A percentile compares a stretch with the other conserved stretches of the same genome.
These are phyloP conservation scores for Prolemur simus DNA, from an alignment of 2,113 vertebrate species.

Conservation along the genomic window DNA sequence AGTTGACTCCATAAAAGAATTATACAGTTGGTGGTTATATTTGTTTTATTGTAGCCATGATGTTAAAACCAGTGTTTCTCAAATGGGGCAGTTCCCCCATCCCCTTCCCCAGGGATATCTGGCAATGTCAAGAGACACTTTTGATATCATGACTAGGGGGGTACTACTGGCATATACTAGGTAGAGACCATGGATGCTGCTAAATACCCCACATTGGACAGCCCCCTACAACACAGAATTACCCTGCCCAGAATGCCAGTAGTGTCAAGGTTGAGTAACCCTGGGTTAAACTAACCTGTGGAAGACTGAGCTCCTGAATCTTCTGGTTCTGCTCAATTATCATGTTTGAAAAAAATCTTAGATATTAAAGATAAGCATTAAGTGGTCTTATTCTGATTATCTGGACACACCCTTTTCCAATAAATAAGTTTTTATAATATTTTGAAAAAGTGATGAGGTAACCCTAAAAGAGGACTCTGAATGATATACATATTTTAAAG, in stretches of 20 bases:
- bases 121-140: neutral
- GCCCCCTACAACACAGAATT: neutral
- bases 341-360: neutral
- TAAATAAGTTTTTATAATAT: slow-evolving; percentile 5
- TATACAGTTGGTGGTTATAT: neutral
- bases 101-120: neutral
- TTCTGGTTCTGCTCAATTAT: neutral
- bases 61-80: slow-evolving; percentile 4
- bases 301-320: neutral
- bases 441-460: slow-evolving; percentile 8
- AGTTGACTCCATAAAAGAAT: neutral
- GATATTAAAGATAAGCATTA: slow-evolving; percentile 3
- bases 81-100: neutral
- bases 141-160: neutral
- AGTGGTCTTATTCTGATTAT: neutral
- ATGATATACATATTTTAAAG: neutral
- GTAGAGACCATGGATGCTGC: neutral
- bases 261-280: neutral
- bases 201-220: neutral
- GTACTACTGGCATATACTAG: neutral
- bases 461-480: neutral
- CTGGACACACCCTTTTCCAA: neutral
- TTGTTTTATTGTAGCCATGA: slow-evolving; percentile 14
- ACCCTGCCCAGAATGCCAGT: neutral
- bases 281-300: neutral